Percentiles rank a stretch among this genome's conserved stretches.
These are phyloP conservation scores for Aphidius gifuensis DNA, from an alignment of 1,140 invertebrate species.

Conservation along the genomic window DNA sequence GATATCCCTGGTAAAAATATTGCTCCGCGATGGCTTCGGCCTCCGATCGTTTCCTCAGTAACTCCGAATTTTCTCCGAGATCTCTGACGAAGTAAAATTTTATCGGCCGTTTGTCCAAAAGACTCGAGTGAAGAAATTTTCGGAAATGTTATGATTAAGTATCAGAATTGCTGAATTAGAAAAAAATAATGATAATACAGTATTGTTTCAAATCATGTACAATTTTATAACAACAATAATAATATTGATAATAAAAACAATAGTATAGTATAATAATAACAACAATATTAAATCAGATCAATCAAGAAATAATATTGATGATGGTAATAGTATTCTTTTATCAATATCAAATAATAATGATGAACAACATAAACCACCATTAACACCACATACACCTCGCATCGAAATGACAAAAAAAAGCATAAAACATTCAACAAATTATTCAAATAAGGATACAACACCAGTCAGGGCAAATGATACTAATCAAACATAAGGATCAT, in stretches of 20 bases:
- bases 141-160: no score
- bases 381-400: conserved; percentile 27
- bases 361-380: conserved; percentile 27
- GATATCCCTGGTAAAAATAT: no score
- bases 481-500: conserved; percentile 57
- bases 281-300: conserved; percentile 28
- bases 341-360: conserved; percentile 41
- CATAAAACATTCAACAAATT: conserved; percentile 41
- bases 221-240: conserved; percentile 41
- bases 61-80: no score
- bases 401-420: conserved; percentile 37
- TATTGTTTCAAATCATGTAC: conserved; percentile 40
- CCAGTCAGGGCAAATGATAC: conserved; percentile 45
- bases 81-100: no score
- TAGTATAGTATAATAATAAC: conserved; percentile 26
- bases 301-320: conserved; percentile 41
- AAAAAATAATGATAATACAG: conserved; percentile 37
- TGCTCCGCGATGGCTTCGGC: no score
- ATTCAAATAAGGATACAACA: conserved; percentile 38
- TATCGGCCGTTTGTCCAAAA: no score
- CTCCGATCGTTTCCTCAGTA: no score
- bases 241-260: background rate
- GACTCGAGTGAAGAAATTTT: no score
- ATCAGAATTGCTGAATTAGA: conserved; percentile 40
- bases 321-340: conserved; percentile 33